Evolutionary conservation across 2,888 invertebrate genomes (phyloP).

Genomic region (Mythimna loreyi): DNA sequence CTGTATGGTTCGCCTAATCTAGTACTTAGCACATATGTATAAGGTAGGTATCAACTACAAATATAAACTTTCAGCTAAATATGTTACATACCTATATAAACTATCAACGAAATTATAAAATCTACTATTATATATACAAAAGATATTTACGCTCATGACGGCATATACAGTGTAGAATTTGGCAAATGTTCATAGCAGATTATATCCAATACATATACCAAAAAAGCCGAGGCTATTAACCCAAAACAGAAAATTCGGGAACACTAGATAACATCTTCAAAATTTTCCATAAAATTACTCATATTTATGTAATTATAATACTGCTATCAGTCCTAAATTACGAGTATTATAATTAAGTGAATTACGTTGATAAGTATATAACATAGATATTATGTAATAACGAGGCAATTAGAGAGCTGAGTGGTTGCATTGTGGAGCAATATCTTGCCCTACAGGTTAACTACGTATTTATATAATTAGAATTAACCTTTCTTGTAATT

Average conservation of each 20-base stretch:
- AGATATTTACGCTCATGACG: background rate
- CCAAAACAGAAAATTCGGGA: background rate
- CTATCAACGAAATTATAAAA: conserved; percentile 1
- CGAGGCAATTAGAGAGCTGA: conserved; percentile 8
- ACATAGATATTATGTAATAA: background rate
- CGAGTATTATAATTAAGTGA: background rate
- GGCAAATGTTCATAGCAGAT: conserved; percentile 20
- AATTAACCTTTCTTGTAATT: background rate
- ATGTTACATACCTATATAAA: no score
- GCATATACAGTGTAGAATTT: background rate
- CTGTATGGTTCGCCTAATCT: no score
- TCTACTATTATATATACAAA: background rate
- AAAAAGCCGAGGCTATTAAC: conserved; percentile 4
- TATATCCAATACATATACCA: background rate
- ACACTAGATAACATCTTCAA: background rate
- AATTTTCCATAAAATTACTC: background rate
- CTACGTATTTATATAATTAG: background rate
- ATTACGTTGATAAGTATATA: background rate
- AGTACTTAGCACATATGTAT: no score
- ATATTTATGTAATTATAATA: background rate
- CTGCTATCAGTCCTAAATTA: conserved; percentile 3
- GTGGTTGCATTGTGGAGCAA: background rate
- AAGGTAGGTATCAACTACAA: no score
- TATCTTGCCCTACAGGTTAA: conserved; percentile 4
- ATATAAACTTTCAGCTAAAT: no score